A percentile compares a stretch with the other conserved stretches of the same genome.
Evolutionary conservation across 2,113 vertebrate genomes (phyloP).

Genomic region (Gopherus flavomarginatus): DNA sequence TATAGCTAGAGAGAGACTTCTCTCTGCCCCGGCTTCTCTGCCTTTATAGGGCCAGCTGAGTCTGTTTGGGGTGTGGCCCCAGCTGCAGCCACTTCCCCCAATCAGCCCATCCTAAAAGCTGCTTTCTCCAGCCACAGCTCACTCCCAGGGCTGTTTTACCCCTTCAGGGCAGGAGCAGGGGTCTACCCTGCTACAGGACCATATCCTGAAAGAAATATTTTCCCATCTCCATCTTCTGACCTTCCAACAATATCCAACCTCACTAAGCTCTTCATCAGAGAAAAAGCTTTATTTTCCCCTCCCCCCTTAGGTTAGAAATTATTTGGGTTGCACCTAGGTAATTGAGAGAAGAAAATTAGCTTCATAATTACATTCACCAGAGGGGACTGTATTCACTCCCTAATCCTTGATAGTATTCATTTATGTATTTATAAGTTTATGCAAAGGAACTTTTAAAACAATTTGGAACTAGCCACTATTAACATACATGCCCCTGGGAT

Average conservation of each 20-base stretch:
- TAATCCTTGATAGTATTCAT: fast-evolving
- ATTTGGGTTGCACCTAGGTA: neutral
- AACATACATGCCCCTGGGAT: neutral
- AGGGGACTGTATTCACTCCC: neutral
- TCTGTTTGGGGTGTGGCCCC: too few relatives aligned
- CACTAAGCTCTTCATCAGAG: neutral
- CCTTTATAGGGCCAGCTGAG: too few relatives aligned
- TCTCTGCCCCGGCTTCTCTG: too few relatives aligned
- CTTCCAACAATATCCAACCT: neutral
- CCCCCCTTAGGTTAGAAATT: neutral
- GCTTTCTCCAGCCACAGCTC: too few relatives aligned
- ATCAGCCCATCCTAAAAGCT: too few relatives aligned
- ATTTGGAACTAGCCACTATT: neutral
- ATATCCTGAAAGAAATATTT: neutral
- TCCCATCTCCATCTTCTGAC: neutral
- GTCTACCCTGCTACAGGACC: neutral
- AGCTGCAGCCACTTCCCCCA: too few relatives aligned
- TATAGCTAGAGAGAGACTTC: too few relatives aligned
- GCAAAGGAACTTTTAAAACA: neutral
- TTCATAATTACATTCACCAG: neutral
- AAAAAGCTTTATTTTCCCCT: neutral
- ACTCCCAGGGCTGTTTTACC: too few relatives aligned
- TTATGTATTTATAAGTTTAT: neutral
- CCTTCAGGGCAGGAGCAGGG: too few relatives aligned
- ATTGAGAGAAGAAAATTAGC: neutral